Evolutionary conservation across 1,140 invertebrate genomes (phyloP).

Genomic region (Musca domestica): DNA sequence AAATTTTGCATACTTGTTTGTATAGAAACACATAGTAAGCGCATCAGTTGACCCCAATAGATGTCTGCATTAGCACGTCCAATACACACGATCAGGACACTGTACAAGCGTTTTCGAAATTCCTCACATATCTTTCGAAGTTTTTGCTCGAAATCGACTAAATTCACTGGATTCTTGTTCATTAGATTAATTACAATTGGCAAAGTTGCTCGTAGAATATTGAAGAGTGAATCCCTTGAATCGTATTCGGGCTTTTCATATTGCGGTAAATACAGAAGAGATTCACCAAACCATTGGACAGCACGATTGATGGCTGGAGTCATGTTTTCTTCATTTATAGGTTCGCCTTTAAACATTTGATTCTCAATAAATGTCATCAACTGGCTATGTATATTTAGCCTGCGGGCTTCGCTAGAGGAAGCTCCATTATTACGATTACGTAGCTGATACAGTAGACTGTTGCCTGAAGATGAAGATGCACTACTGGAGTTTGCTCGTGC

Average conservation of each 20-base stretch:
- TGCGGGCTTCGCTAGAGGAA: background rate
- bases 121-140: conserved; percentile 48
- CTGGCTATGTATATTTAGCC: conserved; percentile 33
- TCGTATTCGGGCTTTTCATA: conserved; percentile 47
- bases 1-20: conserved; percentile 34
- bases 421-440: background rate
- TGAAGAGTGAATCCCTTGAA: conserved; percentile 44
- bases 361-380: conserved; percentile 35
- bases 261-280: conserved; percentile 41
- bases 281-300: conserved; percentile 39
- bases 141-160: conserved; percentile 51
- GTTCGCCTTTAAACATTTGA: conserved; percentile 35
- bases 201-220: conserved; percentile 39
- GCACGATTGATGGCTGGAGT: conserved; percentile 36
- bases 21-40: conserved; percentile 32
- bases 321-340: conserved; percentile 44
- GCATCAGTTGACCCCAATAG: conserved; percentile 46
- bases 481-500: background rate
- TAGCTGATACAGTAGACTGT: background rate
- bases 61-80: conserved; percentile 43
- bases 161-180: conserved; percentile 46
- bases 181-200: conserved; percentile 49
- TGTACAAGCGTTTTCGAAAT: conserved; percentile 40
- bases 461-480: background rate
- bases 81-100: conserved; percentile 44